Percentiles rank a stretch among this genome's conserved stretches.
phyloP scores from a whole-genome alignment of 2,113 vertebrate species.

The Meleagris gallopavo region DNA sequence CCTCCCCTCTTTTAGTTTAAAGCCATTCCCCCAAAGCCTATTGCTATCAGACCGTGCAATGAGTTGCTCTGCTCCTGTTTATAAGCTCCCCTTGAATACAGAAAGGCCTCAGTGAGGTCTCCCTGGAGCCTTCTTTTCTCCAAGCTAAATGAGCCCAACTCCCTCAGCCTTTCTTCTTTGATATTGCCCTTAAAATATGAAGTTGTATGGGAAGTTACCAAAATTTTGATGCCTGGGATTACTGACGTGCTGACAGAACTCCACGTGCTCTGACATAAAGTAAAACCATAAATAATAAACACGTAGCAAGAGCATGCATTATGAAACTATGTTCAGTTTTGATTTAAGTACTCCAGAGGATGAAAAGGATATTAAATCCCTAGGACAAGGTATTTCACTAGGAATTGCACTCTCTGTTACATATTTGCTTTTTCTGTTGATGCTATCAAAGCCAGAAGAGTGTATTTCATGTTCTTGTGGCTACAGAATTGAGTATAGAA shows the following conservation, averaged over 20 bases:
- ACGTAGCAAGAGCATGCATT: accelerated
- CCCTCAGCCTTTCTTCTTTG: too few species aligned
- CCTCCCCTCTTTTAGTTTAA: too few species aligned
- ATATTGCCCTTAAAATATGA: not conserved
- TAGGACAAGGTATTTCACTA: not conserved
- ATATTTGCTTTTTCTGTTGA: not conserved
- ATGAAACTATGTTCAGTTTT: not conserved
- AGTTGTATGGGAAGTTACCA: not conserved
- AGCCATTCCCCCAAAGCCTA: too few species aligned
- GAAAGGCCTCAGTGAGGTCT: too few species aligned
- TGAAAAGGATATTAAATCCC: not conserved
- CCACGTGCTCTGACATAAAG: not conserved
- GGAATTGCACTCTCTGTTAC: not conserved
- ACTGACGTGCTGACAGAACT: not conserved
- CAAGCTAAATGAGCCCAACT: too few species aligned
- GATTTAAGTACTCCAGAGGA: not conserved
- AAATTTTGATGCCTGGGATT: not conserved
- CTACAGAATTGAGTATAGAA: not conserved
- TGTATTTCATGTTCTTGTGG: not conserved
- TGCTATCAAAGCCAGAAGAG: not conserved
- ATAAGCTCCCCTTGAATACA: too few species aligned
- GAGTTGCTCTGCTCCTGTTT: too few species aligned
- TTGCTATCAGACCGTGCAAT: too few species aligned
- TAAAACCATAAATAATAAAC: not conserved
- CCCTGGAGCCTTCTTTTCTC: too few species aligned